Base-by-base conservation (phyloP, 2,797 vertebrate genomes). In the Oceanodroma leucorhoa region DNA sequence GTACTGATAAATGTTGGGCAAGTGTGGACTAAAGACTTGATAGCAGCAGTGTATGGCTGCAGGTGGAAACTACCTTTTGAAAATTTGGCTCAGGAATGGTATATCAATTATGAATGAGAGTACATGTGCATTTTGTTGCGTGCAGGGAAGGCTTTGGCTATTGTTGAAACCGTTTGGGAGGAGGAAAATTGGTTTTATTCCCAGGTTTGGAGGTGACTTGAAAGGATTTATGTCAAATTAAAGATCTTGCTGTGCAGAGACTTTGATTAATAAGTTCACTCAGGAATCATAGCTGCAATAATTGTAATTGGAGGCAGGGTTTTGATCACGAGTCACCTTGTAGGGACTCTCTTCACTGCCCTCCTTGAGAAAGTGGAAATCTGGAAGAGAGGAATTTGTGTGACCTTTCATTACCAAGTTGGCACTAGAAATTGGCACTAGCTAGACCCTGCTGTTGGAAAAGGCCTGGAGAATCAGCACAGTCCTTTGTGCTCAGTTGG, bases 311-410 rank as follows among this genome's bases (percentile, higher is more conserved):
- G 34, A 94, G 65, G 58, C 64, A 89, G 55, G 26, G 53, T 76
- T 96, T 87, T 85, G 72, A 83, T 94, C 46, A 13, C 89, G 86
- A 89, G 58, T 96, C 94, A 94, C 94, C 90, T 96, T 96, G 91
- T 27, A 75, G 86, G 60, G 72, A 8, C 43, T 93, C 46, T 95
- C 61, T 71, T 87, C 45, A 24, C 54, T 93, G 69, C 27, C 27
- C 75, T 89, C 38, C 57, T 96, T 72, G 60, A 83, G 80, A 81
- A 93, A 93, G 65, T 85, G 34, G 69, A 93, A 96, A 90, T 93
- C 53, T 93, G 95, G 61, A 90, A 78, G 71, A 55, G 80, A 41
- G 40, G 34, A 73, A 50, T 93, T 81, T 21, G 38, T 64, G 53
- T 85, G 87, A 93, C 89, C 64, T 91, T 86, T 83, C 69, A 67